Conservation (phyloP, 2,888 invertebrate species). For the Drosophila melanosoma region DNA sequence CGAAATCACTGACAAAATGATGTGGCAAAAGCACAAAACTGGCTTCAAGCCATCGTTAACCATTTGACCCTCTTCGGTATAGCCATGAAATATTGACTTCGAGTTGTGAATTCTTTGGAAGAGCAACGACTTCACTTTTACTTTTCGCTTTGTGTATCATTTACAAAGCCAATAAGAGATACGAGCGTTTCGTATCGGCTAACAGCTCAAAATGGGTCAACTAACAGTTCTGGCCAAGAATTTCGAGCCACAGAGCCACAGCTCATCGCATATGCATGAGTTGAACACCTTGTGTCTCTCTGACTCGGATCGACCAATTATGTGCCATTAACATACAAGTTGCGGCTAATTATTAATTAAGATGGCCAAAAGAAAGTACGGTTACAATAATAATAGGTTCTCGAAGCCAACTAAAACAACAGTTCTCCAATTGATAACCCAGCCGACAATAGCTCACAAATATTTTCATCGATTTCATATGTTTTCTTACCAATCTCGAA, state of each 20-base stretch:
- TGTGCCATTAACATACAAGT: constrained; percentile 45
- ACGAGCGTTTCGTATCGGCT: constrained; percentile 21
- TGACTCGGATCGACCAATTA: constrained; percentile 53
- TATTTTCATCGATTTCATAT: background rate
- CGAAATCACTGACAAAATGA: constrained; percentile 31
- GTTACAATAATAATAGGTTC: constrained; percentile 63
- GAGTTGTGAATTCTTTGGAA: constrained; percentile 56
- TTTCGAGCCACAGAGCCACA: constrained; percentile 37
- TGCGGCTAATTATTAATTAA: constrained; percentile 57
- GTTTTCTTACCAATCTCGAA: constrained; percentile 10
- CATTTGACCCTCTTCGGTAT: constrained; percentile 61
- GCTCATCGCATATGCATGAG: constrained; percentile 73
- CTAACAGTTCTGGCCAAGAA: constrained; percentile 65
- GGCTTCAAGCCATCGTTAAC: constrained; percentile 6
- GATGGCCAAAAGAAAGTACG: constrained; percentile 48
- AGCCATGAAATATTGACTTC: constrained; percentile 60
- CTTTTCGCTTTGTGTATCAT: constrained; percentile 51
- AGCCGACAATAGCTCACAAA: background rate
- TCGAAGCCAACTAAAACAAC: constrained; percentile 24
- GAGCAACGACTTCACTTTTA: constrained; percentile 63
- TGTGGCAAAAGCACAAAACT: constrained; percentile 14
- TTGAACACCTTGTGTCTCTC: constrained; percentile 24
- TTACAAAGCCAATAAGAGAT: constrained; percentile 29
- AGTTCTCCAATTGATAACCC: constrained; percentile 13
- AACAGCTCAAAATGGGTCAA: constrained; percentile 58